Conservation (phyloP, 2,888 invertebrate species). For the Agonopterix alstromeriana region DNA sequence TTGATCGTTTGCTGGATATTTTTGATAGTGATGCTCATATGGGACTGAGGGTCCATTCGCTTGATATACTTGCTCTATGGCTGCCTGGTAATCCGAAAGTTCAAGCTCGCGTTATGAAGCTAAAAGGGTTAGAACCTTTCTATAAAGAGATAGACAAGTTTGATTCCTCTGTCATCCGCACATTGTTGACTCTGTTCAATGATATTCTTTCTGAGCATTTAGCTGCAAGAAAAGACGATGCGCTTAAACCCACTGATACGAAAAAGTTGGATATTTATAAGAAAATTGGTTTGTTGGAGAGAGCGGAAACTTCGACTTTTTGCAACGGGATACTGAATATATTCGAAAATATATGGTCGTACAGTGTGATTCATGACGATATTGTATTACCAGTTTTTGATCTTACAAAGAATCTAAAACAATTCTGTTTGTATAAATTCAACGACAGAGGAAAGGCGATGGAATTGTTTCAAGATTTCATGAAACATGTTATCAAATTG, state of each 20-base stretch:
- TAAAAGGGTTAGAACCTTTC: constrained; percentile 51
- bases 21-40: constrained; percentile 42
- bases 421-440: constrained; percentile 34
- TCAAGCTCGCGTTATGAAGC: constrained; percentile 52
- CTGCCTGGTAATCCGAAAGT: constrained; percentile 47
- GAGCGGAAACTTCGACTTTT: constrained; percentile 32
- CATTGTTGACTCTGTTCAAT: constrained; percentile 46
- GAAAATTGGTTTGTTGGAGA: constrained; percentile 50
- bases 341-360: constrained; percentile 30
- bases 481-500: constrained; percentile 24
- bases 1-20: constrained; percentile 46
- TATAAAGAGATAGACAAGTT: constrained; percentile 45
- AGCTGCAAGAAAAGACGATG: constrained; percentile 22
- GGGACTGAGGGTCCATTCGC: constrained; percentile 36
- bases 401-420: constrained; percentile 37
- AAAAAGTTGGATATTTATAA: constrained; percentile 37
- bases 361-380: constrained; percentile 23
- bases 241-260: constrained; percentile 22
- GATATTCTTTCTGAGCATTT: constrained; percentile 53
- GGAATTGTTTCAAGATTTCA: constrained; percentile 28
- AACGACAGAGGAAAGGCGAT: constrained; percentile 23
- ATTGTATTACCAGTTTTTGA: constrained; percentile 32
- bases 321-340: constrained; percentile 52
- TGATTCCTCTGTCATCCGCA: constrained; percentile 30
- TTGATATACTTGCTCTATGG: constrained; percentile 48